Conservation (phyloP, 2,113 vertebrate species). For the Gorsachius goisagi region DNA sequence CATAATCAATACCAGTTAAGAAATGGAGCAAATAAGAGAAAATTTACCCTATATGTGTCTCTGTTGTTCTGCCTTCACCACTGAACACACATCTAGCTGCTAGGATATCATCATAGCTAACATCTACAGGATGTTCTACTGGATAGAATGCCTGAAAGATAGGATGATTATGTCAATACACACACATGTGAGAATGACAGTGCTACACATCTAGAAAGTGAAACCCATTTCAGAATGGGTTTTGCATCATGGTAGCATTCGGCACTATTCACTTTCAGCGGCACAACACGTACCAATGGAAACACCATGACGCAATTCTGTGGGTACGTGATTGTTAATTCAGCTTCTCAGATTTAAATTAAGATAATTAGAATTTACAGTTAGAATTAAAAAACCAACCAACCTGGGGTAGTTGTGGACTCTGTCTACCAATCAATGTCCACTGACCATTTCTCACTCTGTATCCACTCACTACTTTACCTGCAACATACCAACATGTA, state of each 20-base stretch:
- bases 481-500: constrained; percentile 69
- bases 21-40: not conserved
- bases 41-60: constrained; percentile 90
- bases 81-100: constrained; percentile 94
- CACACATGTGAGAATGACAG: not conserved
- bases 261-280: not conserved
- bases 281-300: not conserved
- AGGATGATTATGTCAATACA: not conserved
- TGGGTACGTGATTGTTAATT: not conserved
- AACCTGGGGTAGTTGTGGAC: constrained; percentile 95
- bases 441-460: constrained; percentile 90
- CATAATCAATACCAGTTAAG: not conserved
- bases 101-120: constrained; percentile 86
- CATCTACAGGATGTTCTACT: constrained; percentile 76
- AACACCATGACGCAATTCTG: not conserved
- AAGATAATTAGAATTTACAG: not conserved
- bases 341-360: not conserved
- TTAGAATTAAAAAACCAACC: not conserved
- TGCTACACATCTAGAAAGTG: not conserved
- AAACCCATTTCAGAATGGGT: not conserved
- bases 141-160: constrained; percentile 91
- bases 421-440: constrained; percentile 92
- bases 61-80: constrained; percentile 87
- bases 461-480: constrained; percentile 95
- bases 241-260: not conserved